phyloP scores from a whole-genome alignment of 2,797 vertebrate genomes.

The Orestias chungarensis region DNA sequence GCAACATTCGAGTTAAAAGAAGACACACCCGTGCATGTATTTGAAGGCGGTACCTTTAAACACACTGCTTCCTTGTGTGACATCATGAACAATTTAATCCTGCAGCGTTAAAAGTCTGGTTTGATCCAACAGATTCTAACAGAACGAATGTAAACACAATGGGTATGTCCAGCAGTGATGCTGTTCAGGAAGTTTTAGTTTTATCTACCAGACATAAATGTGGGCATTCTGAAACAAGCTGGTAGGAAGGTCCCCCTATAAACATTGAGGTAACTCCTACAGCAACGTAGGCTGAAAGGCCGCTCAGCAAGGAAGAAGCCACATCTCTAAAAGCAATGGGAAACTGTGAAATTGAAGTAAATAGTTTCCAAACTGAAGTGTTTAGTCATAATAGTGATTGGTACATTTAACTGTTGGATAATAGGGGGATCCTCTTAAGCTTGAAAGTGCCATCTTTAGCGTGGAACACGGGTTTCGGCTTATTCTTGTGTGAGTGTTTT shows the following conservation, averaged over 20 bases:
- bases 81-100: neutral
- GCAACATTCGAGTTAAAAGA: neutral
- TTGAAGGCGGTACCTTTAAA: neutral
- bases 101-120: neutral
- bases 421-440: too few relatives aligned
- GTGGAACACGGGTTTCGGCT: too few relatives aligned
- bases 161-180: neutral
- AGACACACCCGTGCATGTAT: neutral
- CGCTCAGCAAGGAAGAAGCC: neutral
- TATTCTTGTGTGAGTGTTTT: neutral
- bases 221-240: neutral
- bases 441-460: too few relatives aligned
- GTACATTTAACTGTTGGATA: too few relatives aligned
- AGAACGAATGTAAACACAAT: neutral
- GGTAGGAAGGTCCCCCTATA: neutral
- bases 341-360: neutral
- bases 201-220: neutral
- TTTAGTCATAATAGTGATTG: neutral
- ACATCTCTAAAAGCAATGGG: neutral
- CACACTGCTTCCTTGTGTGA: neutral
- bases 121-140: too few relatives aligned
- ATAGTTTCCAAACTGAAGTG: neutral
- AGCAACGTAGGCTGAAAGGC: neutral
- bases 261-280: neutral
- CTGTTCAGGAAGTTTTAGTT: neutral